Conservation (phyloP, 2,797 vertebrate species). For the Xyrichtys novacula region DNA sequence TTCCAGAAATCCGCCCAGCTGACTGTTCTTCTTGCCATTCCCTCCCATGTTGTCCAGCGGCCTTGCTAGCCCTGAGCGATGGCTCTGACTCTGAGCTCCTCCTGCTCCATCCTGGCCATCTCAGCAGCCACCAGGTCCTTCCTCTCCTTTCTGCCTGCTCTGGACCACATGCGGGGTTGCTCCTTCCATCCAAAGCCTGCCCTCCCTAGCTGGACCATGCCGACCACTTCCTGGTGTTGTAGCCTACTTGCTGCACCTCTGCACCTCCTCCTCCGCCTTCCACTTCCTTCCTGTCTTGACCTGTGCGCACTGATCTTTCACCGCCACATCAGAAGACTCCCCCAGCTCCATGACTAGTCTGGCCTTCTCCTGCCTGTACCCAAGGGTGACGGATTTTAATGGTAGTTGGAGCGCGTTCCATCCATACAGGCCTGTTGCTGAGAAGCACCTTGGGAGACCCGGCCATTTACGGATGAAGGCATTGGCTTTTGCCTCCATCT, state of each 20-base stretch:
- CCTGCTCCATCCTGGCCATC: background rate
- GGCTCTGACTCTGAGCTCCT: background rate
- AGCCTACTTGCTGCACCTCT: background rate
- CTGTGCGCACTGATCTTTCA: background rate
- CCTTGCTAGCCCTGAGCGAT: background rate
- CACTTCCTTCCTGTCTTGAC: background rate
- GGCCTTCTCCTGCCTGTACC: no score
- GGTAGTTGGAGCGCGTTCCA: background rate
- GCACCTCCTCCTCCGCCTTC: background rate
- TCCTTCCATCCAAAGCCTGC: background rate
- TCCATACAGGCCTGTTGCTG: background rate
- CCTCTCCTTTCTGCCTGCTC: background rate
- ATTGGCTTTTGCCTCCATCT: background rate
- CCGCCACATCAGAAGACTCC: background rate
- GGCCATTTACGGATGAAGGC: background rate
- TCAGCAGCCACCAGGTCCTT: background rate
- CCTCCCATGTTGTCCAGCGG: background rate
- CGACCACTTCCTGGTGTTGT: background rate
- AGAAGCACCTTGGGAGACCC: background rate
- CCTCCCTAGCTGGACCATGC: background rate
- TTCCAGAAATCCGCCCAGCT: no score
- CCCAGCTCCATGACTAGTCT: background rate
- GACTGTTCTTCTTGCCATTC: no score
- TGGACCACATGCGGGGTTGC: background rate
- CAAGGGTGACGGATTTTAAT: background rate